Evolutionary conservation across 2,797 vertebrate species (phyloP).

Genomic region (Ataeniobius toweri): DNA sequence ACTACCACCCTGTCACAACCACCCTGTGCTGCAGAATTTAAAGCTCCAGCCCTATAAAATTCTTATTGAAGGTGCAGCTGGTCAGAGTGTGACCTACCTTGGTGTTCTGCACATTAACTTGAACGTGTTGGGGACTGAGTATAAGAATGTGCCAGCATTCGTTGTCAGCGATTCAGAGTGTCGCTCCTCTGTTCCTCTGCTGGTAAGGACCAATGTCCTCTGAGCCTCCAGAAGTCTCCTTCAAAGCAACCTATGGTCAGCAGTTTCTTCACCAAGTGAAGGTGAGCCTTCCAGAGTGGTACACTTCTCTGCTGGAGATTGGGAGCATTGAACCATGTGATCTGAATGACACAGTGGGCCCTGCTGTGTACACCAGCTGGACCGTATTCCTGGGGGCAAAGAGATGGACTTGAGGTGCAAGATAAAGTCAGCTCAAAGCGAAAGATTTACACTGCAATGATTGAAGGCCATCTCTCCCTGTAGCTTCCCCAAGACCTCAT

Average conservation of each 20-base stretch:
- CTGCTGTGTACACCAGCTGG: slow-evolving; percentile 10
- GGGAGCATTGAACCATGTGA: accelerated
- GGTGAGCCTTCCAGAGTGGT: slow-evolving; percentile 14
- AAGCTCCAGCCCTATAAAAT: slow-evolving; percentile 22
- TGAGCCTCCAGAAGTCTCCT: slow-evolving; percentile 16
- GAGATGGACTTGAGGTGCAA: slow-evolving; percentile 25
- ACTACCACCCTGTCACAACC: slow-evolving; percentile 54
- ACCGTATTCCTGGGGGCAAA: slow-evolving; percentile 18
- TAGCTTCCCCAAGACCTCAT: slow-evolving; percentile 16
- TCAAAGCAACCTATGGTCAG: slow-evolving; percentile 19
- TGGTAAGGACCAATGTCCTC: slow-evolving; percentile 43
- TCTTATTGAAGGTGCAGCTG: slow-evolving; percentile 36
- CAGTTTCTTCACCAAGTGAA: slow-evolving; percentile 8
- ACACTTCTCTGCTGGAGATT: slow-evolving; percentile 3
- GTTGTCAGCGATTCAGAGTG: slow-evolving; percentile 20
- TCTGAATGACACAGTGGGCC: slow-evolving; percentile 6
- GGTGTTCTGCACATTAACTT: slow-evolving; percentile 29
- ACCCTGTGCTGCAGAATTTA: slow-evolving; percentile 15
- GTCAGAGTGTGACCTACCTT: slow-evolving; percentile 28
- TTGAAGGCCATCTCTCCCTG: background rate
- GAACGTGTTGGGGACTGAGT: slow-evolving; percentile 22
- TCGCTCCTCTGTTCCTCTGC: slow-evolving; percentile 26
- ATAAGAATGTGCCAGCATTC: slow-evolving; percentile 36
- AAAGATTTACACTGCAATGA: slow-evolving; percentile 8
- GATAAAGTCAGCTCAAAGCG: slow-evolving; percentile 1